Percentiles rank a stretch among this genome's conserved stretches.
Evolutionary conservation across 2,888 invertebrate genomes (phyloP).

Genomic region (Nipponacmea schrenckii): DNA sequence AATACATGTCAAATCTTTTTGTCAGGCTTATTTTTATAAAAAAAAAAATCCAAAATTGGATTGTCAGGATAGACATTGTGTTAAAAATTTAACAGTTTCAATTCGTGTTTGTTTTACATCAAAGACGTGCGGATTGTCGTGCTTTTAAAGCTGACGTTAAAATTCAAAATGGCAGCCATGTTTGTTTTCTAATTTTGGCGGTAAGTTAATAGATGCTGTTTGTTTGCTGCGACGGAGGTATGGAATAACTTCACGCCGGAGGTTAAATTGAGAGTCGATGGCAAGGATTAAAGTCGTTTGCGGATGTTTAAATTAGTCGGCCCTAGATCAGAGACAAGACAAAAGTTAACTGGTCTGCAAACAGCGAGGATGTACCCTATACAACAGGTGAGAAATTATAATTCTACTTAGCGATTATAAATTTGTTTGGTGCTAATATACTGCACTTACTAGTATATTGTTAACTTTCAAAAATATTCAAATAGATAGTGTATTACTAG

Average conservation of each 20-base stretch:
- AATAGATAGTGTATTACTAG: no score
- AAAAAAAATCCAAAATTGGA: no score
- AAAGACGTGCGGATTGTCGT: no score
- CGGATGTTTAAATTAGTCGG: constrained; percentile 1
- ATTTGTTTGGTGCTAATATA: no score
- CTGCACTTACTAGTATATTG: no score
- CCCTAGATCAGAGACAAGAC: not conserved
- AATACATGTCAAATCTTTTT: no score
- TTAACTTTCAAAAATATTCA: no score
- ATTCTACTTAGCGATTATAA: not conserved
- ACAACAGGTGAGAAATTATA: not conserved
- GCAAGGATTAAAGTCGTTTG: not conserved
- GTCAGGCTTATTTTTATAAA: no score
- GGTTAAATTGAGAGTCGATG: not conserved
- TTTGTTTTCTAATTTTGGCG: not conserved
- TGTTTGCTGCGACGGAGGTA: not conserved
- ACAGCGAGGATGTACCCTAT: not conserved
- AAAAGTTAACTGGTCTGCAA: not conserved
- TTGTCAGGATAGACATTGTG: no score
- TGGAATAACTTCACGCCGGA: not conserved
- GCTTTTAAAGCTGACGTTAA: no score
- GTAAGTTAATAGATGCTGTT: not conserved
- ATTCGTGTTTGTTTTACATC: no score
- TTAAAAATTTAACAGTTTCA: no score
- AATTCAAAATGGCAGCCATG: not conserved